A percentile compares a stretch with the other conserved stretches of the same genome.
Evolutionary conservation across 1,140 invertebrate species (phyloP).

Genomic region (Drosophila melanica): DNA sequence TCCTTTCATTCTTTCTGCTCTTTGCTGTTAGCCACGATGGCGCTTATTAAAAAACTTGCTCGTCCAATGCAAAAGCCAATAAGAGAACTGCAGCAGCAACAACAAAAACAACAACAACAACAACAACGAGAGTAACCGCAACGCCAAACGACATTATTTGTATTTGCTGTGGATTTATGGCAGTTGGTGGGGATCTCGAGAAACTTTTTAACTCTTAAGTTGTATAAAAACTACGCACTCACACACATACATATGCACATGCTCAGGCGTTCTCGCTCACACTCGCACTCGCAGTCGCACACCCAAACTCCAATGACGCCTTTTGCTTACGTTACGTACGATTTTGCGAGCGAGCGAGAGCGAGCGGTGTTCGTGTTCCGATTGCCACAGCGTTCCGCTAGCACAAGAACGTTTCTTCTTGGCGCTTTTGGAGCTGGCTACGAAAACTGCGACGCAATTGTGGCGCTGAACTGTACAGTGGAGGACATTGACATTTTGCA

Average conservation of each 20-base stretch:
- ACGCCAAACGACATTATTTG: slow-evolving; percentile 61
- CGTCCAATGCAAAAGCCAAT: slow-evolving; percentile 25
- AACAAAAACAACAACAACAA: slow-evolving; percentile 38
- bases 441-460: slow-evolving; percentile 81
- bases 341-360: slow-evolving; percentile 46
- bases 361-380: slow-evolving; percentile 38
- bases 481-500: slow-evolving; percentile 84
- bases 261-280: slow-evolving; percentile 4
- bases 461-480: slow-evolving; percentile 79
- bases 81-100: slow-evolving; percentile 16
- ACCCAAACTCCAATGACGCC: slow-evolving; percentile 27
- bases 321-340: slow-evolving; percentile 57
- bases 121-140: slow-evolving; percentile 26
- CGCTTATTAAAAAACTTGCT: slow-evolving; percentile 74
- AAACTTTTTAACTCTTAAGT: slow-evolving; percentile 38
- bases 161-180: slow-evolving; percentile 66
- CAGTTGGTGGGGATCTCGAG: slow-evolving; percentile 24
- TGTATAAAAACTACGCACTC: slow-evolving; percentile 24
- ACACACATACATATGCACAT: not conserved
- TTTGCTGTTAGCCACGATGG: slow-evolving; percentile 27
- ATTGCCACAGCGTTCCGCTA: slow-evolving; percentile 57
- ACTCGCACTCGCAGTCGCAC: not conserved
- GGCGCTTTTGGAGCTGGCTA: slow-evolving; percentile 59
- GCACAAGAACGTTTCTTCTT: slow-evolving; percentile 48
- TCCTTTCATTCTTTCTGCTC: slow-evolving; percentile 2